Percentiles rank a stretch among this genome's conserved stretches.
Conservation (phyloP, 2,888 invertebrate genomes). For the Pherbina coryleti region DNA sequence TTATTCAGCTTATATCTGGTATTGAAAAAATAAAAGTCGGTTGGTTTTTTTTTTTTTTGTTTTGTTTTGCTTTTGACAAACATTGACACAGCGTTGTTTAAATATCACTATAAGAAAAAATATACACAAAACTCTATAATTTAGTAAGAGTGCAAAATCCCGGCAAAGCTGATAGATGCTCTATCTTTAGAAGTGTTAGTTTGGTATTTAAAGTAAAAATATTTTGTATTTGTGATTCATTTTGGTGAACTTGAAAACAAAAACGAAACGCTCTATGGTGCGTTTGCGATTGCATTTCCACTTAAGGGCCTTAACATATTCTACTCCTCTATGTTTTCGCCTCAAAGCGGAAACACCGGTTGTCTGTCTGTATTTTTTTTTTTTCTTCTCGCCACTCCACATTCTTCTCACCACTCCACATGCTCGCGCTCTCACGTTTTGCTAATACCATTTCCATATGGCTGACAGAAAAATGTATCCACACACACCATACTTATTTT, state of each 20-base stretch:
- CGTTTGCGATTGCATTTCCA: too few relatives aligned
- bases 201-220: too few relatives aligned
- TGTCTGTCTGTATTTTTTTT: background rate
- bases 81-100: too few relatives aligned
- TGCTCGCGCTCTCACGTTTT: background rate
- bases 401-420: background rate
- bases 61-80: background rate
- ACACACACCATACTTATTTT: slow-evolving; percentile 16
- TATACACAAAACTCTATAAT: too few relatives aligned
- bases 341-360: slow-evolving; percentile 9
- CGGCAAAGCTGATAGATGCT: too few relatives aligned
- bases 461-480: slow-evolving; percentile 27
- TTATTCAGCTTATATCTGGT: too few relatives aligned
- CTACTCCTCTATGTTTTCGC: background rate
- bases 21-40: background rate
- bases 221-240: too few relatives aligned
- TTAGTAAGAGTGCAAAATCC: too few relatives aligned
- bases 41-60: background rate
- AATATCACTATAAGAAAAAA: too few relatives aligned
- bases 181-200: too few relatives aligned
- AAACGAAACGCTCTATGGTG: too few relatives aligned
- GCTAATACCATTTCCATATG: background rate
- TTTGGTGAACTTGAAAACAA: too few relatives aligned
- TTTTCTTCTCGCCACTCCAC: background rate
- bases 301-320: background rate